phyloP scores from a whole-genome alignment of 2,888 invertebrate species.

The Apamea sordens region DNA sequence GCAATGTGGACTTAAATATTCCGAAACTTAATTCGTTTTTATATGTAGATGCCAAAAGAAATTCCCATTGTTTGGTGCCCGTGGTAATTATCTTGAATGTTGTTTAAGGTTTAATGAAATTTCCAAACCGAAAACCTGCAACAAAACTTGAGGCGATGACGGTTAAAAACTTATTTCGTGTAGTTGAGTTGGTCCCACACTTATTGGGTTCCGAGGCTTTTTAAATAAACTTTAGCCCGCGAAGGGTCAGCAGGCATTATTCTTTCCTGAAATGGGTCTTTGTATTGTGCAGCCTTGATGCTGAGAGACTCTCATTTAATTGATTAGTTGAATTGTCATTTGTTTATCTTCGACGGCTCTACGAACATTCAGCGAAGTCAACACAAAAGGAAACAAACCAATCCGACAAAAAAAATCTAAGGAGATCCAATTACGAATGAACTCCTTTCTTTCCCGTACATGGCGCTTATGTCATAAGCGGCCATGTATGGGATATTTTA shows the following conservation, averaged over 20 bases:
- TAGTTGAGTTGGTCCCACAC: constrained; percentile 6
- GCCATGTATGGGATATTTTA: too few species aligned
- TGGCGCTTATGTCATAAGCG: neutral
- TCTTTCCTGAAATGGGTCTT: constrained; percentile 26
- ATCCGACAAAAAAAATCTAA: constrained; percentile 33
- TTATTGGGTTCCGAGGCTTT: constrained; percentile 16
- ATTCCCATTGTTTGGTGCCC: constrained; percentile 14
- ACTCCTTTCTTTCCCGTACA: constrained; percentile 41
- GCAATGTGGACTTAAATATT: constrained; percentile 14
- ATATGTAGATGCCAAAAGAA: constrained; percentile 5
- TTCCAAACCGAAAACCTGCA: neutral
- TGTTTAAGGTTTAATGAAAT: constrained; percentile 18
- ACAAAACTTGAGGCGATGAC: neutral
- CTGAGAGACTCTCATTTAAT: constrained; percentile 16
- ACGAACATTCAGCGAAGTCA: constrained; percentile 28
- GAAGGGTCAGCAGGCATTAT: constrained; percentile 11
- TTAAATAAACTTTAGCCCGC: neutral
- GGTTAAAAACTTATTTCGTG: neutral
- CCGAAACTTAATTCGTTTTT: constrained; percentile 7
- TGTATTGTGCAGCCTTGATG: constrained; percentile 13
- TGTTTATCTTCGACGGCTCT: constrained; percentile 40
- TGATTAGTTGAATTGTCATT: constrained; percentile 39
- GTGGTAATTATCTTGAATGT: constrained; percentile 6
- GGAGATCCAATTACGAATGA: constrained; percentile 16
- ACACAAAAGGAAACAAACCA: constrained; percentile 25